Evolutionary conservation across 2,888 invertebrate genomes (phyloP).

Genomic region (Sabatieria punctata): DNA sequence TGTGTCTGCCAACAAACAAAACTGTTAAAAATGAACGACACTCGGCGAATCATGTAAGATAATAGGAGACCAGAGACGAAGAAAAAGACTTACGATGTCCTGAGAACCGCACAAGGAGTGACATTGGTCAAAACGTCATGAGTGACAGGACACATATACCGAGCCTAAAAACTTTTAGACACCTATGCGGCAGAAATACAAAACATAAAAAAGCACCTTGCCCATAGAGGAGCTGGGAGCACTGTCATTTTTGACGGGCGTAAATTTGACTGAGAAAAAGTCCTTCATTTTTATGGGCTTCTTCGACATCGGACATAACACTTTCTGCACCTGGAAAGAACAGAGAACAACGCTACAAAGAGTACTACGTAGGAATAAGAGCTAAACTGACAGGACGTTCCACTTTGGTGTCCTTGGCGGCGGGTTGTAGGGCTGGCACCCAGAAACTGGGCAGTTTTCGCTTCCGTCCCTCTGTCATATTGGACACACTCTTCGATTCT

Average conservation of each 20-base stretch:
- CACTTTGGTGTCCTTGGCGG: slow-evolving; percentile 53
- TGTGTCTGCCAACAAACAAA: no score
- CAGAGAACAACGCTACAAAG: neutral
- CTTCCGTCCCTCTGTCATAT: slow-evolving; percentile 57
- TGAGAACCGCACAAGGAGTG: slow-evolving; percentile 77
- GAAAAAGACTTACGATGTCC: slow-evolving; percentile 51
- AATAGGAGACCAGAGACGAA: neutral
- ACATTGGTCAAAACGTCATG: slow-evolving; percentile 86
- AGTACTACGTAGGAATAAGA: no score
- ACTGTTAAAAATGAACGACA: neutral
- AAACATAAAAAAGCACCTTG: neutral
- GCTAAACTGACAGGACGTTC: slow-evolving; percentile 49
- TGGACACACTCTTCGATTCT: slow-evolving; percentile 51
- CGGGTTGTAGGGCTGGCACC: slow-evolving; percentile 81
- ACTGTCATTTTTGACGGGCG: slow-evolving; percentile 62
- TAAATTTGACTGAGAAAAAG: slow-evolving; percentile 79
- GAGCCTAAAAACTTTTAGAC: slow-evolving; percentile 34
- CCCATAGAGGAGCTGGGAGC: slow-evolving; percentile 51
- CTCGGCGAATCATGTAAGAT: neutral
- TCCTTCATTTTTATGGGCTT: slow-evolving; percentile 75
- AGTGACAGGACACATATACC: slow-evolving; percentile 94
- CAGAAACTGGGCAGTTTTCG: slow-evolving; percentile 82
- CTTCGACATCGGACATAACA: slow-evolving; percentile 66
- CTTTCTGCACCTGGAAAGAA: slow-evolving; percentile 44
- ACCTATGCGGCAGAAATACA: neutral